Percentiles rank a stretch among this genome's conserved stretches.
phyloP scores from a whole-genome alignment of 2,797 vertebrate genomes.

The Alauda arvensis region DNA sequence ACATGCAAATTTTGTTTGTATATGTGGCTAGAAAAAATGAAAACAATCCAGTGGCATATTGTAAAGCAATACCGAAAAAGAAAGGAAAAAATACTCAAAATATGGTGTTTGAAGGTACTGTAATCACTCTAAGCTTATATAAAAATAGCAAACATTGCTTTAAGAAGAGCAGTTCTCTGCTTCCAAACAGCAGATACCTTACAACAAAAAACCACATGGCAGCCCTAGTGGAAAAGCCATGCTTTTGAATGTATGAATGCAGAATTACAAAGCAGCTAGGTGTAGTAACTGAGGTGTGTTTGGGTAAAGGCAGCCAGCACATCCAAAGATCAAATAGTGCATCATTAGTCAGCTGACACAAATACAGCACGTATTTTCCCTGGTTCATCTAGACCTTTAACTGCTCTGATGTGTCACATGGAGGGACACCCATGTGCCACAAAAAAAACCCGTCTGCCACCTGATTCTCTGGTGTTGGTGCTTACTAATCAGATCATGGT shows the following conservation, averaged over 20 bases:
- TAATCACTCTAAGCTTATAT: not conserved
- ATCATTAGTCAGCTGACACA: not conserved
- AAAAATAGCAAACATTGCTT: not conserved
- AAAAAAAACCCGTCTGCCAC: not conserved
- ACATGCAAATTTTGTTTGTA: not conserved
- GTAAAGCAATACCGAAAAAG: not conserved
- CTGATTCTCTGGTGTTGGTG: not conserved
- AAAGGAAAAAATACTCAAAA: not conserved
- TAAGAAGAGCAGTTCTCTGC: not conserved
- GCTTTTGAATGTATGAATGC: not conserved
- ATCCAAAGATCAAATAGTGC: not conserved
- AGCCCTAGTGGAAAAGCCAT: not conserved
- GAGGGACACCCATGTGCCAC: not conserved
- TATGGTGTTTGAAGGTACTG: not conserved
- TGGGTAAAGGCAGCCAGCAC: not conserved
- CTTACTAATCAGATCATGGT: not conserved
- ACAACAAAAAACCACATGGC: accelerated
- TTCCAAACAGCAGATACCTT: not conserved
- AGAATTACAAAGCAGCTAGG: not conserved
- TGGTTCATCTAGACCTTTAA: not conserved
- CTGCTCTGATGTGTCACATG: not conserved
- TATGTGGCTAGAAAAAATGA: not conserved
- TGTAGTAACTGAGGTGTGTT: not conserved
- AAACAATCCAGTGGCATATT: not conserved
- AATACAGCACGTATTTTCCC: not conserved